Evolutionary conservation across 2,797 vertebrate genomes (phyloP).

Genomic region (Enteromius thamalakanensis): DNA sequence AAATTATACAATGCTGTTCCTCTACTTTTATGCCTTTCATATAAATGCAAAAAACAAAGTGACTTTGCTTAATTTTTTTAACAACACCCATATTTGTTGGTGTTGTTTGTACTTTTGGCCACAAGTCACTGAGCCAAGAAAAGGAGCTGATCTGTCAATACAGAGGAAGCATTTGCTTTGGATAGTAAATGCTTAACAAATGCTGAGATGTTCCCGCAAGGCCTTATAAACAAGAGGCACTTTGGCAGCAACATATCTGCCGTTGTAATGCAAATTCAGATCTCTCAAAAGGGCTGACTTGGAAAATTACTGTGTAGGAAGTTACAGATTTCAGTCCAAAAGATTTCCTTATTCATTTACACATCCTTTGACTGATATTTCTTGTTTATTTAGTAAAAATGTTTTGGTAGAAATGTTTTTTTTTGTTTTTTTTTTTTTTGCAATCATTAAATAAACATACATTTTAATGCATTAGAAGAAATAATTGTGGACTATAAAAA

Average conservation of each 20-base stretch:
- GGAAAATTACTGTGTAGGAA: background rate
- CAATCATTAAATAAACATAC: background rate
- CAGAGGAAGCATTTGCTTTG: background rate
- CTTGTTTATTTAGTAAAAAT: background rate
- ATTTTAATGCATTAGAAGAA: background rate
- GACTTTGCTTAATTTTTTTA: constrained; percentile 9
- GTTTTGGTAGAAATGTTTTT: background rate
- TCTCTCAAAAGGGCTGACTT: constrained; percentile 14
- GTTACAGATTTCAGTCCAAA: constrained; percentile 18
- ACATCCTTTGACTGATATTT: background rate
- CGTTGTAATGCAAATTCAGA: constrained; percentile 50
- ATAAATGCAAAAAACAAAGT: background rate
- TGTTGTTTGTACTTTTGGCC: background rate
- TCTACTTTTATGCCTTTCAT: constrained; percentile 10
- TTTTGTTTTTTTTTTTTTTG: background rate
- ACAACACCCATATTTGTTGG: background rate
- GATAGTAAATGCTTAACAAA: constrained; percentile 29
- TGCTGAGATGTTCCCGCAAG: constrained; percentile 13
- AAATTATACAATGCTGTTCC: constrained; percentile 3
- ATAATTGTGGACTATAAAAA: constrained; percentile 2
- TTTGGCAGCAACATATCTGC: constrained; percentile 14
- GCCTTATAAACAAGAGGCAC: constrained; percentile 31
- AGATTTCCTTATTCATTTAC: background rate
- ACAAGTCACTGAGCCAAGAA: background rate
- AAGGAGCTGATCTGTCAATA: constrained; percentile 1